Percentiles rank a stretch among this genome's conserved stretches.
Conservation (phyloP, 2,888 invertebrate genomes). For the Troglohyphantes excavatus region DNA sequence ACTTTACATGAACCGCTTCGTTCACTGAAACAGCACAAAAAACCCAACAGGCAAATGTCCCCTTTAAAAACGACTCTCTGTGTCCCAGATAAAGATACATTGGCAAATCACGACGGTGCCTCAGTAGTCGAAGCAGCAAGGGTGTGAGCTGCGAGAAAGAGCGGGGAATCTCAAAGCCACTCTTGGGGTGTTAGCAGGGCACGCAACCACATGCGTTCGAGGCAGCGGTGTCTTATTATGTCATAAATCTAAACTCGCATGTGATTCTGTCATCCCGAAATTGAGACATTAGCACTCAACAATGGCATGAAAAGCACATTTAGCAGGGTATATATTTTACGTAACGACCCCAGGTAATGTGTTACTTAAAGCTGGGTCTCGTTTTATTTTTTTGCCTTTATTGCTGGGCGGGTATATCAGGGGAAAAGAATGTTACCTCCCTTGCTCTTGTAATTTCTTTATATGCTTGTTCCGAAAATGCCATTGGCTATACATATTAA, state of each 20-base stretch:
- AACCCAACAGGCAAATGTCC: too few relatives aligned
- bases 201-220: constrained; percentile 68
- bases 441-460: constrained; percentile 34
- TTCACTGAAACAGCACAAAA: too few relatives aligned
- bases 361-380: constrained; percentile 54
- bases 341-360: constrained; percentile 74
- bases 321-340: constrained; percentile 74
- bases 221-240: constrained; percentile 76
- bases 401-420: not conserved
- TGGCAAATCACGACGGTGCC: not conserved
- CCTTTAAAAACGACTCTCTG: not conserved
- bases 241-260: constrained; percentile 76
- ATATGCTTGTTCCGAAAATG: constrained; percentile 28
- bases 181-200: constrained; percentile 68
- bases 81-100: constrained; percentile 15
- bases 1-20: too few relatives aligned
- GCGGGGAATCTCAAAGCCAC: constrained; percentile 73
- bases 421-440: constrained; percentile 17
- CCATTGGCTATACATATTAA: constrained; percentile 60
- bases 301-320: constrained; percentile 77
- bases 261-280: constrained; percentile 78
- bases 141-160: constrained; percentile 8
- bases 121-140: too few relatives aligned
- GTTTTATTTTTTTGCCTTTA: constrained; percentile 42
- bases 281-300: constrained; percentile 78